These are phyloP conservation scores for Cydia splendana DNA, from an alignment of 1,140 invertebrate species.

Conservation along the genomic window DNA sequence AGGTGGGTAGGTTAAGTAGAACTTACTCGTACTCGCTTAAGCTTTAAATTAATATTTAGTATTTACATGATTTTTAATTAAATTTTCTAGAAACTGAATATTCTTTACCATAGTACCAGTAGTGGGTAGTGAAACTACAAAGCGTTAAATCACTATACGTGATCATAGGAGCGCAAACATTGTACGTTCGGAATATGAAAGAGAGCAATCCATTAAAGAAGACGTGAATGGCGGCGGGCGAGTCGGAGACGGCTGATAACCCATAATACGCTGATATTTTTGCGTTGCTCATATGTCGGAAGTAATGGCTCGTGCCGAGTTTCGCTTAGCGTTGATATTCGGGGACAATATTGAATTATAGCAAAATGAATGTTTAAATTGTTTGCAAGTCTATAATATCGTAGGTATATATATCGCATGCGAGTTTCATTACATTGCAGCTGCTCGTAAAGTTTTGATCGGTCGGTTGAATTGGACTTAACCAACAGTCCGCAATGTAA, in stretches of 20 bases:
- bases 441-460: no score
- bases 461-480: no score
- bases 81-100: neutral
- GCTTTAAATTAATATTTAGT: no score
- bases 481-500: no score
- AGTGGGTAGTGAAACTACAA: conserved; percentile 44
- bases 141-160: conserved; percentile 57
- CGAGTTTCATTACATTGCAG: no score
- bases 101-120: neutral
- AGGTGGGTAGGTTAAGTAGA: no score
- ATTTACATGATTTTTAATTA: no score
- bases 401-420: no score
- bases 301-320: conserved; percentile 71
- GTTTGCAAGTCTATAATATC: no score
- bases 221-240: conserved; percentile 61
- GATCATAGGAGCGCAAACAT: conserved; percentile 68
- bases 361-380: neutral
- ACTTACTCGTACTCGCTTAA: no score
- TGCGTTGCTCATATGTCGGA: conserved; percentile 79
- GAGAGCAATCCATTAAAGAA: conserved; percentile 75
- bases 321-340: conserved; percentile 20
- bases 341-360: neutral
- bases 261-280: conserved; percentile 79
- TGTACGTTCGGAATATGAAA: conserved; percentile 69
- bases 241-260: conserved; percentile 74